Base-by-base conservation (phyloP, 2,797 vertebrate species). In the Geotrypetes seraphini region DNA sequence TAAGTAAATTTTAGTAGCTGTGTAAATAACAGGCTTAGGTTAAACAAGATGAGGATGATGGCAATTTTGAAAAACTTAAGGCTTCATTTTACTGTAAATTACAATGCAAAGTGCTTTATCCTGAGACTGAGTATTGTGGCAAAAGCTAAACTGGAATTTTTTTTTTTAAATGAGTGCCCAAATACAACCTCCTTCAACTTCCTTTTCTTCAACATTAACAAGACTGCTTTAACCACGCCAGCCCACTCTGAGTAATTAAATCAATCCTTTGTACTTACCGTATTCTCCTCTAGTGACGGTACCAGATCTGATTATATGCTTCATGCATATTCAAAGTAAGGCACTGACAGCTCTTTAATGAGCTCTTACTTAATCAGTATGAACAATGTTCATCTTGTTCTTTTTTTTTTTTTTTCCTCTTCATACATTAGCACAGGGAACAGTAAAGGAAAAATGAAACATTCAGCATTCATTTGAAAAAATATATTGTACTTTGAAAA, bases 351-450 rank as follows among this genome's bases (percentile, higher is more conserved):
- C 84, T 86, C 86, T 91, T 94, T 96, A 96, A 96, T 91, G 80
- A 95, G 90, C 88, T 92, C 89, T 91, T 88, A 88, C 90, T 90
- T 89, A 89, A 91, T 96, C 88, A 89, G 84, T 78, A 76, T 66
- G 90, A 92, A 95, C 90, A 92, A 89, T 90, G 88, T 92, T 89
- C 90, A 85, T 92, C 89, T 89, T 91, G 86, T 92, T 87, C 84
- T 86, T 83, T 87, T 77, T 83, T 86, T 83, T 87, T 77, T 83
- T 67, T 27, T 13, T 17, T 29, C 25, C 20, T 77, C 83, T 73
- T 71, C 64, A 35, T 81, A 82, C 88, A 87, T 84, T 81, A 83
- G 86, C 76, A 73, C 66, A 76, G 74, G 43, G 77, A 74, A 85
- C 75, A 70, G 80, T 78, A 60, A 71, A 78, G 78, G 75, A 68